Conservation (phyloP, 2,113 vertebrate genomes). For the Helogale parvula region DNA sequence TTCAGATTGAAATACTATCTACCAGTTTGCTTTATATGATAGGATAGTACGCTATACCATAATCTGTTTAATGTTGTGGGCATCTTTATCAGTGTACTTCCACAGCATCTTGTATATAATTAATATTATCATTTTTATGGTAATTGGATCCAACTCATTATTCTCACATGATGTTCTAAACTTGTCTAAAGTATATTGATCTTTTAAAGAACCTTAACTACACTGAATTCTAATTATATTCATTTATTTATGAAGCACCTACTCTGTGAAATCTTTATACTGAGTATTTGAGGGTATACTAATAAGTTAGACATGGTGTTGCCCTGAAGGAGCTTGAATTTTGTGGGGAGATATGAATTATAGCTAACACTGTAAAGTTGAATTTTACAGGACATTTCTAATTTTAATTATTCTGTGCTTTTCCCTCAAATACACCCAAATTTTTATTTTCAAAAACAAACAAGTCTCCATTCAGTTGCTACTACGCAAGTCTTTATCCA, state of each 20-base stretch:
- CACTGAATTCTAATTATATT: slow-evolving; percentile 62
- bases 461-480: not conserved
- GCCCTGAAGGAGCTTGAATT: not conserved
- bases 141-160: slow-evolving; percentile 32
- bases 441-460: slow-evolving; percentile 43
- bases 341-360: not conserved
- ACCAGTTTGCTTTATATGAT: not conserved
- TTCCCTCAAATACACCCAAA: not conserved
- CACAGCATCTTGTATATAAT: not conserved
- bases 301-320: not conserved
- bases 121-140: slow-evolving; percentile 28
- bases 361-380: not conserved
- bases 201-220: slow-evolving; percentile 61
- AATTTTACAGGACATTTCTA: slow-evolving; percentile 3
- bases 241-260: slow-evolving; percentile 53
- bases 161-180: slow-evolving; percentile 42
- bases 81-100: slow-evolving; percentile 2
- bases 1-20: not conserved
- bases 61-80: not conserved
- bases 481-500: not conserved
- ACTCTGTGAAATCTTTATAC: slow-evolving; percentile 25
- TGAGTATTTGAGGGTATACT: not conserved
- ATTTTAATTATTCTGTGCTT: not conserved
- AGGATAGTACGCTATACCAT: not conserved
- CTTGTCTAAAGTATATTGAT: slow-evolving; percentile 57